Conservation (phyloP, 2,888 invertebrate genomes). For the Troides helena region DNA sequence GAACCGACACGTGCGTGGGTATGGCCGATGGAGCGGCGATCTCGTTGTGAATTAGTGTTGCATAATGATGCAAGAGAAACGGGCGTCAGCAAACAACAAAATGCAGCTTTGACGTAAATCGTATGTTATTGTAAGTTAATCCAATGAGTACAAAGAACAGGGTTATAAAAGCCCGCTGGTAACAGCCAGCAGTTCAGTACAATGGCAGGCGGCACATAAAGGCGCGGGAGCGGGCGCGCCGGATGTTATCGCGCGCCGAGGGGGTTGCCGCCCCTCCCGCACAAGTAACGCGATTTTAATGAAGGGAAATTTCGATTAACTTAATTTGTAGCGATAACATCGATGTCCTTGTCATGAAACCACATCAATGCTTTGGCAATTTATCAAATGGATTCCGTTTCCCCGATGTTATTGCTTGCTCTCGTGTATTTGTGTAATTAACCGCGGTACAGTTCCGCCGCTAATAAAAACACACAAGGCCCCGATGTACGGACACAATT, state of each 20-base stretch:
- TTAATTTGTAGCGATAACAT: constrained; percentile 14
- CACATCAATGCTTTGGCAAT: neutral
- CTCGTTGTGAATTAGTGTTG: no score
- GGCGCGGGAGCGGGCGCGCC: neutral
- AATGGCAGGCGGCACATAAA: neutral
- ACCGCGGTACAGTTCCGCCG: no score
- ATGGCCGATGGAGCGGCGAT: no score
- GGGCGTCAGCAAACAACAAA: no score
- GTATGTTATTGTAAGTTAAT: no score
- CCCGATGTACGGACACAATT: no score
- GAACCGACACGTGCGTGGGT: no score
- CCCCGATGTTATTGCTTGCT: neutral
- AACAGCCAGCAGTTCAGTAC: constrained; percentile 17
- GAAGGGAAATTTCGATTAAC: constrained; percentile 19
- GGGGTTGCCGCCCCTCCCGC: neutral
- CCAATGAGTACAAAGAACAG: no score
- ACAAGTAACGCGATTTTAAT: constrained; percentile 20
- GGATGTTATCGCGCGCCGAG: constrained; percentile 11
- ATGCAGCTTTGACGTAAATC: no score
- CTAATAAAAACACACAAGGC: no score
- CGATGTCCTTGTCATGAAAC: neutral
- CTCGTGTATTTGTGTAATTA: neutral
- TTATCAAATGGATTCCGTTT: constrained; percentile 1
- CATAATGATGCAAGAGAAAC: no score
- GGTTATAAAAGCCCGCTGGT: neutral